Evolutionary conservation across 1,140 invertebrate species (phyloP), one percentile per base, ranked within the genome.

Genomic region (Drosophila punjabiensis): DNA sequence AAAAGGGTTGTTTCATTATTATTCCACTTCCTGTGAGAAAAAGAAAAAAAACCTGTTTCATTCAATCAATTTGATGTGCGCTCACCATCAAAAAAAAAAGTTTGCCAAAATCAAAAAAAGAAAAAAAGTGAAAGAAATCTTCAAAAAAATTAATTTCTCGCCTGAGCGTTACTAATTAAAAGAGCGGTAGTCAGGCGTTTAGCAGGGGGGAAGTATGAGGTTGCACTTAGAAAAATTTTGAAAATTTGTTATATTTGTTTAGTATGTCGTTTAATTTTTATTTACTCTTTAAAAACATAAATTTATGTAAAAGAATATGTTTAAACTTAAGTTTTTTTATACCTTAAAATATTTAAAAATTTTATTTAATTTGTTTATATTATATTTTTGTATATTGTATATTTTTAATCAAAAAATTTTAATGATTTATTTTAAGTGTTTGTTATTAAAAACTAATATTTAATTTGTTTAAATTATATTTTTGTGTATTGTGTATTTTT

Each of bases 91-190:
- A 30, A 30, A 62, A 73, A 62, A 58, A 73, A 63, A 61, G 61
- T 68, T 76, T 63, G 59, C 64, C 58, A 30, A 60, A 58, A 52
- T 48, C 59, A 39, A 39, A 59, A n/a, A 58, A 52, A 43, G 59
- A 60, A 50, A 45, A 64, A 79, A 65, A 50, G 45, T 24, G 16
- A 13, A 68, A 69, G 66, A 68, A 61, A 65, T 77, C 66, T 62
- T 66, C 58, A 35, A 14, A 52, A 70, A 86, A 82, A 78, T 84
- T 62, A 78, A 81, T 62, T 89, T 84, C 78, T 78, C 77, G 84
- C 81, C 79, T 74, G 82, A 63, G 52, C 83, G 84, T 77, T 84
- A 89, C 81, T 88, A 87, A 87, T 87, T 87, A 88, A 62, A 89
- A 84, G 61, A 56, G 76, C 20, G 37, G 64, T 68, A 43, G 55